Conservation (phyloP, 2,113 vertebrate genomes). For the Mesoclemmys tuberculata region DNA sequence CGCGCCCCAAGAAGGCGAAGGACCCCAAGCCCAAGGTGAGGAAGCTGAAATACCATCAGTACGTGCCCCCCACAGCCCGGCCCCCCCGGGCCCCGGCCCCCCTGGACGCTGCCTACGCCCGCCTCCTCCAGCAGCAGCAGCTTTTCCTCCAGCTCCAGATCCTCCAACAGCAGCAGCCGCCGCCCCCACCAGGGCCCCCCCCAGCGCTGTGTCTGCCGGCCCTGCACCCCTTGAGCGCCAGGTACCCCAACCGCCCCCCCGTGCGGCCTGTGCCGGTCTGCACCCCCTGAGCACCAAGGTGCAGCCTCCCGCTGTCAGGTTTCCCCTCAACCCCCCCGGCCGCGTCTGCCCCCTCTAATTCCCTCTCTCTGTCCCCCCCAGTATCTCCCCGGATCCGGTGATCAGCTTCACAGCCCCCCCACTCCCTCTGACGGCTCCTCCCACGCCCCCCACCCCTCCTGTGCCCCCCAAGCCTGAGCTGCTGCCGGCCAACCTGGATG, state of each 20-base stretch:
- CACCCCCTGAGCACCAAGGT: not conserved
- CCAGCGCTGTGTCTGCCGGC: not conserved
- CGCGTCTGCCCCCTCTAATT: not conserved
- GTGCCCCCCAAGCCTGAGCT: constrained; percentile 82
- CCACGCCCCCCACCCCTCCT: constrained; percentile 51
- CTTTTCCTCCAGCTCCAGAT: constrained; percentile 83
- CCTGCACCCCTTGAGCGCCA: constrained; percentile 7
- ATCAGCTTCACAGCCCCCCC: constrained; percentile 77
- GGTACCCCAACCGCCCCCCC: not conserved
- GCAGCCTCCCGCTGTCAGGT: not conserved
- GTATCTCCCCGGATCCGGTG: constrained; percentile 72
- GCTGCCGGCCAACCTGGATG: constrained; percentile 88
- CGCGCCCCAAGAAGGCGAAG: constrained; percentile 54
- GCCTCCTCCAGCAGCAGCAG: constrained; percentile 86
- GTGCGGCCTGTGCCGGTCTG: not conserved
- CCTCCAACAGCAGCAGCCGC: constrained; percentile 77
- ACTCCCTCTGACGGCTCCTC: constrained; percentile 52
- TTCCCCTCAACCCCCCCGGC: not conserved
- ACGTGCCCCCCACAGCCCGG: constrained; percentile 90
- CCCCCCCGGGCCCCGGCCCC: constrained; percentile 72
- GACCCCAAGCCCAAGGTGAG: constrained; percentile 86
- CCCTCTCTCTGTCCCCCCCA: not conserved
- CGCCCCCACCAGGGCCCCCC: not conserved
- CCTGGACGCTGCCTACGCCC: constrained; percentile 82
- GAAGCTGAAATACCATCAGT: constrained; percentile 92